phyloP scores from a whole-genome alignment of 2,113 vertebrate genomes.

The Laticauda laticaudata region DNA sequence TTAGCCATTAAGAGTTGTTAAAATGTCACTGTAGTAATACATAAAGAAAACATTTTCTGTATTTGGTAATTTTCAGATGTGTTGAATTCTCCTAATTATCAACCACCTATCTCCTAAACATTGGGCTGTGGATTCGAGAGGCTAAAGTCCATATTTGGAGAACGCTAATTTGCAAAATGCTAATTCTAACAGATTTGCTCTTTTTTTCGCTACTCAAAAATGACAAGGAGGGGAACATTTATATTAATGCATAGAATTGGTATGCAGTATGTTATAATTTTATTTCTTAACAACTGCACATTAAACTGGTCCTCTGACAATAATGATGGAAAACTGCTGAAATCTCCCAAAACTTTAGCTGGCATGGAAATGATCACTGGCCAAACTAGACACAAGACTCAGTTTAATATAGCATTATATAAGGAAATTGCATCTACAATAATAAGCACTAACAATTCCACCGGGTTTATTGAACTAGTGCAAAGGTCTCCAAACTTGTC shows the following conservation, averaged over 20 bases:
- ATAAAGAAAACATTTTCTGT: neutral
- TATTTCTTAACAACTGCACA: neutral
- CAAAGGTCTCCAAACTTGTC: too few relatives aligned
- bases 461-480: neutral
- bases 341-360: neutral
- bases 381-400: neutral
- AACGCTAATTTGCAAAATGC: neutral
- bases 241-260: neutral
- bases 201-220: neutral
- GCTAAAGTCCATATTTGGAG: neutral
- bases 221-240: neutral
- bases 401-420: neutral
- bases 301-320: neutral
- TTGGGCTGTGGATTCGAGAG: neutral
- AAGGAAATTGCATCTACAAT: neutral
- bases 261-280: neutral
- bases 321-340: neutral
- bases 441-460: neutral
- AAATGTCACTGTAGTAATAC: neutral
- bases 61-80: neutral
- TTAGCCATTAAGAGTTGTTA: neutral
- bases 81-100: neutral
- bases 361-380: neutral
- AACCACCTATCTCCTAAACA: neutral
- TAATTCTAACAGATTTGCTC: neutral